These are phyloP conservation scores for Callionymus lyra DNA, from an alignment of 2,113 vertebrate species.

Conservation along the genomic window DNA sequence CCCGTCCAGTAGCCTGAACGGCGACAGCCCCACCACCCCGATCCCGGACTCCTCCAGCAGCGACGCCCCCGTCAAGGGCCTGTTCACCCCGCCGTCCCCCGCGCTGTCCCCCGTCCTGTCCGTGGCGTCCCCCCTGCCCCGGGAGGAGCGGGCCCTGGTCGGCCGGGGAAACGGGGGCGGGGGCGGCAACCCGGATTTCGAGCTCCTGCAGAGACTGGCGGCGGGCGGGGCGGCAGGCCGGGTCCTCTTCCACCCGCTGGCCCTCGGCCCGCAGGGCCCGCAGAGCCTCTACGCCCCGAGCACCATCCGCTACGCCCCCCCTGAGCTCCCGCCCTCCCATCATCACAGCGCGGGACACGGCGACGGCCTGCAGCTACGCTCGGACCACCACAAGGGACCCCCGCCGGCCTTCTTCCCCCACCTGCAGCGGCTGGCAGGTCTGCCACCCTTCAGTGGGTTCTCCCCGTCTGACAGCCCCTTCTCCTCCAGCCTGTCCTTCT, in stretches of 20 bases:
- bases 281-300: slow-evolving; percentile 79
- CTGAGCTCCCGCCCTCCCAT: slow-evolving; percentile 69
- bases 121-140: slow-evolving; percentile 59
- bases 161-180: slow-evolving; percentile 21
- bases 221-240: slow-evolving; percentile 65
- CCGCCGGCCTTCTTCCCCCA: slow-evolving; percentile 77
- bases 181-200: slow-evolving; percentile 61
- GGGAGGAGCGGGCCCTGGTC: slow-evolving; percentile 55
- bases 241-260: slow-evolving; percentile 74
- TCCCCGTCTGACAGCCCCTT: slow-evolving; percentile 65
- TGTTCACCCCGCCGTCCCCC: slow-evolving; percentile 64
- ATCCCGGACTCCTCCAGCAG: slow-evolving; percentile 63
- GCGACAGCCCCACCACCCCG: slow-evolving; percentile 62
- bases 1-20: slow-evolving; percentile 57
- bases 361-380: slow-evolving; percentile 56
- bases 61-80: slow-evolving; percentile 51
- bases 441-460: slow-evolving; percentile 72
- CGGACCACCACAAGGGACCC: slow-evolving; percentile 64
- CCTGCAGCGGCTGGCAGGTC: slow-evolving; percentile 73
- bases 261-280: slow-evolving; percentile 66
- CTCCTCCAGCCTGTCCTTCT: slow-evolving; percentile 67
- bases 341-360: slow-evolving; percentile 46
- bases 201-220: slow-evolving; percentile 74
- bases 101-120: slow-evolving; percentile 65
- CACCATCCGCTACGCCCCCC: slow-evolving; percentile 81